Evolutionary conservation across 2,888 invertebrate species (phyloP).

Genomic region (Exocentrus adspersus): DNA sequence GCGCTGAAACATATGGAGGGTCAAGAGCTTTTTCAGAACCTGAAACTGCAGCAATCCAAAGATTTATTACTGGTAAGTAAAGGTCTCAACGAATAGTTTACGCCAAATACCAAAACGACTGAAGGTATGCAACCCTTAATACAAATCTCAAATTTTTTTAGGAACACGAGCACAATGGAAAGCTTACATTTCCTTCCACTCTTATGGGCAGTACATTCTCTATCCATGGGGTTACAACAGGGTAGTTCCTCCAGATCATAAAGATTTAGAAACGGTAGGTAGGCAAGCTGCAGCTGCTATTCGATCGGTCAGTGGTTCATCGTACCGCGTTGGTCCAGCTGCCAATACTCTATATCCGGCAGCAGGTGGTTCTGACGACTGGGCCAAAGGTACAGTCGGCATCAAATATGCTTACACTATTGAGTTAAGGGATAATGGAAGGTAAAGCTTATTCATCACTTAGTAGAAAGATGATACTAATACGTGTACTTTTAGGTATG

Average conservation of each 20-base stretch:
- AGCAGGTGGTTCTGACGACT: slow-evolving; percentile 87
- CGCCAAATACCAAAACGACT: too few species aligned
- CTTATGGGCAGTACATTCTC: slow-evolving; percentile 86
- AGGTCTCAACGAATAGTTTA: too few species aligned
- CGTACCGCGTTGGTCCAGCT: slow-evolving; percentile 81
- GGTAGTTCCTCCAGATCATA: slow-evolving; percentile 75
- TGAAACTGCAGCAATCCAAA: slow-evolving; percentile 76
- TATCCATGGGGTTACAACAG: slow-evolving; percentile 89
- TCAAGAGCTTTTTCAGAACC: slow-evolving; percentile 85
- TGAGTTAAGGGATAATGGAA: slow-evolving; percentile 87
- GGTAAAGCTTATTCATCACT: slow-evolving; percentile 44
- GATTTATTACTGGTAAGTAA: slow-evolving; percentile 62
- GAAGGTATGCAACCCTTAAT: too few species aligned
- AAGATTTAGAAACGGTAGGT: slow-evolving; percentile 76
- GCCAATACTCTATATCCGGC: slow-evolving; percentile 83
- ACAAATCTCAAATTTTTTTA: too few species aligned
- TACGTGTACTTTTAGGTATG: slow-evolving; percentile 63
- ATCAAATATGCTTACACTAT: slow-evolving; percentile 91
- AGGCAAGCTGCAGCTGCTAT: slow-evolving; percentile 76
- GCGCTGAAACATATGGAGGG: slow-evolving; percentile 85
- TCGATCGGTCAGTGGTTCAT: slow-evolving; percentile 67
- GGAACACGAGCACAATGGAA: slow-evolving; percentile 67
- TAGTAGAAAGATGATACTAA: slow-evolving; percentile 67
- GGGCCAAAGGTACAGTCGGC: slow-evolving; percentile 85
- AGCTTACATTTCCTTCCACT: slow-evolving; percentile 83